phyloP scores from a whole-genome alignment of 2,888 invertebrate genomes.

The Macrophya alboannulata region DNA sequence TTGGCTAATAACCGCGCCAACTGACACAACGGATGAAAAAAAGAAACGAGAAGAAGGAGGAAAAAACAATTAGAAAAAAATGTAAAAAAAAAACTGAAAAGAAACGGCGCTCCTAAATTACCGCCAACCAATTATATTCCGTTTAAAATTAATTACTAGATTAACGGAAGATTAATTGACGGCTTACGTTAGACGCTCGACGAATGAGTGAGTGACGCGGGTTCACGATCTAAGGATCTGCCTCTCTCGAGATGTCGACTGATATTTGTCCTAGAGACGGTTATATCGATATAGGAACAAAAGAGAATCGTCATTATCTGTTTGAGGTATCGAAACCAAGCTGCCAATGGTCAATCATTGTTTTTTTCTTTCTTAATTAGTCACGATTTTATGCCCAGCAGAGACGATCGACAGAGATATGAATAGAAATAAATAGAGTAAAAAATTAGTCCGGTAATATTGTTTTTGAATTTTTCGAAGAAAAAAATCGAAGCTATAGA shows the following conservation, averaged over 20 bases:
- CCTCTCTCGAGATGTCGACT: slow-evolving; percentile 48
- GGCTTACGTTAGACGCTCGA: slow-evolving; percentile 35
- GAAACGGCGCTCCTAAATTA: slow-evolving; percentile 52
- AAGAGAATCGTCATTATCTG: slow-evolving; percentile 9
- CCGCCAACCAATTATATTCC: slow-evolving; percentile 76
- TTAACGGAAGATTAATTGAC: slow-evolving; percentile 71
- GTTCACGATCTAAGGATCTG: slow-evolving; percentile 39
- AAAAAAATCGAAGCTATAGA: not conserved
- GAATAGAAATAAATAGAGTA: not conserved
- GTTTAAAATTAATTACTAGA: slow-evolving; percentile 79
- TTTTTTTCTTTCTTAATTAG: not conserved
- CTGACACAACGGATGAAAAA: slow-evolving; percentile 26
- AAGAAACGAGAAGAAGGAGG: not conserved
- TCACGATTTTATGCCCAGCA: not conserved
- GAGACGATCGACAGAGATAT: not conserved
- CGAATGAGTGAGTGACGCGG: slow-evolving; percentile 46
- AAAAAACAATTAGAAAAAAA: not conserved
- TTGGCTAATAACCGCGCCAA: slow-evolving; percentile 53
- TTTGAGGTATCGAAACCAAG: not conserved
- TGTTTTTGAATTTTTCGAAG: not conserved
- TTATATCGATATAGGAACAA: not conserved
- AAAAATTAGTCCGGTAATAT: not conserved
- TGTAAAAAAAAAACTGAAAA: slow-evolving; percentile 4
- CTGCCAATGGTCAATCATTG: not conserved
- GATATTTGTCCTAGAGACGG: slow-evolving; percentile 57